Conservation (phyloP, 2,113 vertebrate species). For the Psilopsiagon aymara region DNA sequence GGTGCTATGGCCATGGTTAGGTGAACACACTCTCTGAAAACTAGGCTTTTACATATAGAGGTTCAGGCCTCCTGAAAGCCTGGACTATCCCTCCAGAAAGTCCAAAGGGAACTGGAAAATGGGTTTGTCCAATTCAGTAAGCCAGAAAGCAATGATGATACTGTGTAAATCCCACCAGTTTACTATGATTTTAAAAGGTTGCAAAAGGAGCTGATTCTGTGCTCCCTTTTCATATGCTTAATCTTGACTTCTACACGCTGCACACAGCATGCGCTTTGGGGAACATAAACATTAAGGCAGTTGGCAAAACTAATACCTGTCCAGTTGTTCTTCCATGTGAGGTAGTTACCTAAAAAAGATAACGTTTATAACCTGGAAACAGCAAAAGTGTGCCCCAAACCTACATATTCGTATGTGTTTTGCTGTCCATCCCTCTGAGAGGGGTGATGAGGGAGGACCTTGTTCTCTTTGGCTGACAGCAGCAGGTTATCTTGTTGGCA, state of each 20-base stretch:
- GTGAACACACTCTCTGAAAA: neutral
- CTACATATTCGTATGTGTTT: neutral
- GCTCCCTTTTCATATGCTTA: neutral
- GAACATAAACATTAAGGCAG: neutral
- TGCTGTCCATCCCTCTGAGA: neutral
- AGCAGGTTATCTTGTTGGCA: neutral
- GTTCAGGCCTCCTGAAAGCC: neutral
- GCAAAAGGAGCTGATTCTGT: neutral
- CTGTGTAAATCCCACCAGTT: neutral
- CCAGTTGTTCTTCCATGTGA: neutral
- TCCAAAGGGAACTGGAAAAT: neutral
- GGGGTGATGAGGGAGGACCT: neutral
- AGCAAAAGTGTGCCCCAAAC: neutral
- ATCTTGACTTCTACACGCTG: neutral
- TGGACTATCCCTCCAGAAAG: neutral
- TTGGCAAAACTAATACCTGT: neutral
- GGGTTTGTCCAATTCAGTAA: neutral
- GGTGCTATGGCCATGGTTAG: neutral
- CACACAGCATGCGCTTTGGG: accelerated
- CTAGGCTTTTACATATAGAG: neutral
- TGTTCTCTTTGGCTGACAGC: accelerated
- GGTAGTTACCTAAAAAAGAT: neutral
- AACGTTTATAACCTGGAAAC: neutral
- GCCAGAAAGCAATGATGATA: neutral
- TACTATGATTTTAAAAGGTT: neutral